Base-by-base conservation (phyloP, 1,140 invertebrate genomes). In the Mactra quadrangularis region DNA sequence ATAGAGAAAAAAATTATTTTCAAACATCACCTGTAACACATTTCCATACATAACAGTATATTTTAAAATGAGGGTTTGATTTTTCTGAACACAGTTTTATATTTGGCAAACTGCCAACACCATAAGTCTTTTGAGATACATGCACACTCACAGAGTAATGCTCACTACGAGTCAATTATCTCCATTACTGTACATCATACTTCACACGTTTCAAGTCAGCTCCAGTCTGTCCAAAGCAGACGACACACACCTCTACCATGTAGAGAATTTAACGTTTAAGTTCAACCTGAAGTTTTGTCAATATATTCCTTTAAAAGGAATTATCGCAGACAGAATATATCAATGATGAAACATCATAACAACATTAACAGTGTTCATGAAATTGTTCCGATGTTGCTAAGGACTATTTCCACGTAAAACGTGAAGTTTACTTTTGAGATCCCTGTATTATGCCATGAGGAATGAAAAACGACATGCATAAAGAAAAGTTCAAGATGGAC, bases 381-480 rank as follows among this genome's bases (percentile, higher is more conserved):
- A n/a, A 41, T 41, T 41, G 38, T 41, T 41, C 38, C 38, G 38
- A 41, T 41, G 19, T 55, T n/a, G 19, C 53, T 55, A n/a, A 55
- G 19, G 53, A 55, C 19, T 22, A 55, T n/a, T n/a, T 55, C 27
- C 53, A 55, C 7, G 19, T 50, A n/a, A n/a, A 55, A n/a, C 53
- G 19, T 57, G 70, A 57, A 41, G 31, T 52, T 22, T n/a, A n/a
- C n/a, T 35, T 35, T 13, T 82, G 79, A 82, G 79, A 82, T 82
- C 79, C 79, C 79, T 82, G 79, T 71, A 72, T 82, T 74, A 64
- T 53, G 33, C 25, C 31, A 68, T 52, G 68, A 82, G 79, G 79
- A 82, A 74, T 82, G 68, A 25, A 64, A 62, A 13, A 50, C 55
- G 31, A 22, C 70, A 29, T 55, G 35, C 64, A 47, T 33, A 17